Percentiles rank a stretch among this genome's conserved stretches.
phyloP scores from a whole-genome alignment of 2,888 invertebrate species.

The Lathronympha strigana region DNA sequence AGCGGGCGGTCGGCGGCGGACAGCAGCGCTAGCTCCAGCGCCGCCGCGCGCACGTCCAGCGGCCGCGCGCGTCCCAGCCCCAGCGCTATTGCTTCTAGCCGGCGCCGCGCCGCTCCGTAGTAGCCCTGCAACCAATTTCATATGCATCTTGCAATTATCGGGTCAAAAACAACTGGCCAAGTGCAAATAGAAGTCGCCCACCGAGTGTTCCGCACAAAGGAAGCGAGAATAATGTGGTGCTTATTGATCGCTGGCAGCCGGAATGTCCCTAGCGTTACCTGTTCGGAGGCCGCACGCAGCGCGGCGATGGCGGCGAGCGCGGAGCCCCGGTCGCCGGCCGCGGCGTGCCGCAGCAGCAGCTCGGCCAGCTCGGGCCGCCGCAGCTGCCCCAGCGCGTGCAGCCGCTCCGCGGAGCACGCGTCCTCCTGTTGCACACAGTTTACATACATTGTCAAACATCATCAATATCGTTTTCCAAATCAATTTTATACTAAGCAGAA shows the following conservation, averaged over 20 bases:
- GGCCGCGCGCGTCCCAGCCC: slow-evolving; percentile 29
- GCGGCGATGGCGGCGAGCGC: slow-evolving; percentile 39
- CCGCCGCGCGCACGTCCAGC: slow-evolving; percentile 54
- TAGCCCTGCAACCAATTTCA: slow-evolving; percentile 39
- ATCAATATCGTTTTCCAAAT: not conserved
- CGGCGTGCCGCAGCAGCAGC: slow-evolving; percentile 56
- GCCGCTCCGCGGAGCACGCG: slow-evolving; percentile 51
- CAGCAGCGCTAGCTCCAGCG: slow-evolving; percentile 56
- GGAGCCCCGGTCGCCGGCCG: slow-evolving; percentile 39
- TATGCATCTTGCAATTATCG: too few relatives aligned
- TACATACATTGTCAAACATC: not conserved
- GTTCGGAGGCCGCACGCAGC: not conserved
- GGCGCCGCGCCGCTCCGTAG: slow-evolving; percentile 45
- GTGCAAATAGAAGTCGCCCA: too few relatives aligned
- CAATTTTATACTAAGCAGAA: too few relatives aligned
- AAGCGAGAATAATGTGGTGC: too few relatives aligned
- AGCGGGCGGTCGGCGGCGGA: slow-evolving; percentile 32
- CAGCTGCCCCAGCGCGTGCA: slow-evolving; percentile 64
- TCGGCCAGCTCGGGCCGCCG: slow-evolving; percentile 55
- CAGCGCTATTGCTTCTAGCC: slow-evolving; percentile 48
- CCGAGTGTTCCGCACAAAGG: too few relatives aligned
- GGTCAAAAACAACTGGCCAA: too few relatives aligned
- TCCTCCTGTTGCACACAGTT: too few relatives aligned
- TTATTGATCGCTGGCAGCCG: too few relatives aligned
- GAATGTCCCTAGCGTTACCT: not conserved